A percentile compares a stretch with the other conserved stretches of the same genome.
These are phyloP conservation scores for Drosophila ananassae DNA, from an alignment of 1,140 invertebrate species.

Conservation along the genomic window DNA sequence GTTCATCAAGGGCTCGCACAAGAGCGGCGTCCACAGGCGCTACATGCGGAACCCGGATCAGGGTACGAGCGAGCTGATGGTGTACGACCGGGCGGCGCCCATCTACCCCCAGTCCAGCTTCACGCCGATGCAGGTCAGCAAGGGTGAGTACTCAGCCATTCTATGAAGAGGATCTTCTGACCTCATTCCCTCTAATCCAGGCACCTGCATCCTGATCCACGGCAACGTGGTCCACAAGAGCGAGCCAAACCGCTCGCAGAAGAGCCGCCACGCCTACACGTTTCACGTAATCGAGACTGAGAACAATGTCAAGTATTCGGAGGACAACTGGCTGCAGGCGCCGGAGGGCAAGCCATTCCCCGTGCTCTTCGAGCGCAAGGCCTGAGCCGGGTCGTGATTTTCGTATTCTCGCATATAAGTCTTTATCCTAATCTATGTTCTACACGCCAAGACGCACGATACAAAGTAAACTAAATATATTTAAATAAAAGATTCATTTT, in stretches of 20 bases:
- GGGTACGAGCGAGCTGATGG: conserved; percentile 86
- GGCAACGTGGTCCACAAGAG: conserved; percentile 97
- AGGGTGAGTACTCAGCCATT: conserved; percentile 86
- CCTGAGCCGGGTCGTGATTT: conserved; percentile 36
- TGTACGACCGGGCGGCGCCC: conserved; percentile 88
- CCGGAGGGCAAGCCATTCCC: conserved; percentile 86
- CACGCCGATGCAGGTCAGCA: conserved; percentile 90
- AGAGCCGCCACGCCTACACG: conserved; percentile 96
- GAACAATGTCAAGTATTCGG: conserved; percentile 88
- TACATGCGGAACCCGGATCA: conserved; percentile 90
- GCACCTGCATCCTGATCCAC: conserved; percentile 94
- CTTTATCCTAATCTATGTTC: conserved; percentile 47
- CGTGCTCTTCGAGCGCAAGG: conserved; percentile 85
- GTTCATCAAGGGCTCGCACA: conserved; percentile 96
- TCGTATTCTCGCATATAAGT: conserved; percentile 70
- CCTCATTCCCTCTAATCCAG: conserved; percentile 84
- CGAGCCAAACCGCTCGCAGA: conserved; percentile 91
- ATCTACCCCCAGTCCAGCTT: conserved; percentile 92
- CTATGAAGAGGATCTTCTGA: background rate
- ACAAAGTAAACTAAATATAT: conserved; percentile 43
- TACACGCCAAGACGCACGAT: conserved; percentile 47
- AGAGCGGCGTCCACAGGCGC: conserved; percentile 89
- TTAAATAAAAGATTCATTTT: background rate
- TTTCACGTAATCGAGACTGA: conserved; percentile 96
- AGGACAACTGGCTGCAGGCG: conserved; percentile 94